A percentile compares a stretch with the other conserved stretches of the same genome.
These are phyloP conservation scores for Onychomys torridus DNA, from an alignment of 2,797 vertebrate species.

Conservation along the genomic window DNA sequence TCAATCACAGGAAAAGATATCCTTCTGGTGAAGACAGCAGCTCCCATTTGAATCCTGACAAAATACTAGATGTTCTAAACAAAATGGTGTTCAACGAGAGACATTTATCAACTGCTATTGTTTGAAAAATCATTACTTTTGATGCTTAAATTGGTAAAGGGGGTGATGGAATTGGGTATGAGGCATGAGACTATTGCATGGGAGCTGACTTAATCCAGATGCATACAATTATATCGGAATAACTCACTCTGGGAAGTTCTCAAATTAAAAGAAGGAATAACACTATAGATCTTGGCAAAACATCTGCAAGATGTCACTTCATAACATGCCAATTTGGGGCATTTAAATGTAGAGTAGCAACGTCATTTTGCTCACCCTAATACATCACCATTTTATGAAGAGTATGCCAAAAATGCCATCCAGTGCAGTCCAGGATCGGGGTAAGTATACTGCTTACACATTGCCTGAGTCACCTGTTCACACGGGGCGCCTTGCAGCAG, in stretches of 20 bases:
- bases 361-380: background rate
- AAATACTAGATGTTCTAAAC: conserved; percentile 63
- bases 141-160: background rate
- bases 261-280: background rate
- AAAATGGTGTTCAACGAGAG: conserved; percentile 49
- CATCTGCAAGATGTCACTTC: conserved; percentile 13
- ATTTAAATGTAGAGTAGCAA: conserved; percentile 23
- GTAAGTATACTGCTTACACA: too few relatives aligned
- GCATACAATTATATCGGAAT: background rate
- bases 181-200: background rate
- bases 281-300: background rate
- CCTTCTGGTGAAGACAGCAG: conserved; percentile 49
- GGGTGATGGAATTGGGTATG: background rate
- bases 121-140: background rate
- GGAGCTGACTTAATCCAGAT: background rate
- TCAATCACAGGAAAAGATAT: conserved; percentile 68
- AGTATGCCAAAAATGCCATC: background rate
- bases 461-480: background rate
- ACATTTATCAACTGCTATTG: background rate
- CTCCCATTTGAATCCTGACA: conserved; percentile 48
- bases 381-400: background rate
- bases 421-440: background rate
- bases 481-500: background rate
- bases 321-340: background rate
- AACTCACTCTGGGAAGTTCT: background rate